Evolutionary conservation across 2,113 vertebrate species (phyloP).

Genomic region (Corynorhinus townsendii): DNA sequence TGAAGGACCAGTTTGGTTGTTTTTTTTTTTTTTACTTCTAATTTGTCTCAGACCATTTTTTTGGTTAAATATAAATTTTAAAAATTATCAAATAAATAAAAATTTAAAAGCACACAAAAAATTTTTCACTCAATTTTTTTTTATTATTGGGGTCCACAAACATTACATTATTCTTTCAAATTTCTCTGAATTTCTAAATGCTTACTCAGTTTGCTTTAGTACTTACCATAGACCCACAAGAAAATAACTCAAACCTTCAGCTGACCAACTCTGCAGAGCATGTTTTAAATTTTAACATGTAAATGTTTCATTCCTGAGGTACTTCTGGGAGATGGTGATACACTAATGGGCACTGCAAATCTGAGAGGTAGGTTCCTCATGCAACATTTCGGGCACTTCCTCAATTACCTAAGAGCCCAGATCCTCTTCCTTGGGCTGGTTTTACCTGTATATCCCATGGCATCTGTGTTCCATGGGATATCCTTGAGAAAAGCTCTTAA

Average conservation of each 20-base stretch:
- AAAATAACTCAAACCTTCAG: background rate
- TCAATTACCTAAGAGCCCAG: background rate
- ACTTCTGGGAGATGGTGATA: background rate
- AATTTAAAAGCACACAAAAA: background rate
- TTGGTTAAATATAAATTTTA: background rate
- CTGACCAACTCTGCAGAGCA: background rate
- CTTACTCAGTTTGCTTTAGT: background rate
- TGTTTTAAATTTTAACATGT: background rate
- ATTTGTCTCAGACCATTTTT: background rate
- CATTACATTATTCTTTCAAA: background rate
- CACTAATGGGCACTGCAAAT: background rate
- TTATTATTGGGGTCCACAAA: background rate
- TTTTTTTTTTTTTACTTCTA: background rate
- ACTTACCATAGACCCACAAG: background rate
- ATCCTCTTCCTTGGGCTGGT: background rate
- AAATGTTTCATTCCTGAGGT: background rate
- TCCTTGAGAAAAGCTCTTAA: background rate
- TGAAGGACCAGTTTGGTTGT: background rate
- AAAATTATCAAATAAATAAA: background rate
- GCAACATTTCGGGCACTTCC: background rate
- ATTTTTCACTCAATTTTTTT: background rate
- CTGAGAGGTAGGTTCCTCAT: background rate
- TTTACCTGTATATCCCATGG: background rate
- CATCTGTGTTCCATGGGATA: background rate
- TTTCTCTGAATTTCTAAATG: background rate